phyloP scores from a whole-genome alignment of 2,888 invertebrate genomes.

The Nephrotoma flavescens region DNA sequence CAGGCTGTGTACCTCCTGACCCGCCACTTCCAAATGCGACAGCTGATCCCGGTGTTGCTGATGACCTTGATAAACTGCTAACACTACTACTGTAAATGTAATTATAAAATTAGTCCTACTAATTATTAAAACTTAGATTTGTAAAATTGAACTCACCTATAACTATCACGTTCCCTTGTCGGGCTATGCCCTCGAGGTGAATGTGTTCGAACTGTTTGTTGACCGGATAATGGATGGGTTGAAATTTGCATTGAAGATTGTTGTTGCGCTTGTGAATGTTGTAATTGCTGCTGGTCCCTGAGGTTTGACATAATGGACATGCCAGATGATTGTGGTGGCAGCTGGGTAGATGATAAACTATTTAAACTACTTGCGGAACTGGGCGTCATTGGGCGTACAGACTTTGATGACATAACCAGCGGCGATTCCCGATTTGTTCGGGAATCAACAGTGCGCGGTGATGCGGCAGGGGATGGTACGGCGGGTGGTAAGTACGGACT shows the following conservation, averaged over 20 bases:
- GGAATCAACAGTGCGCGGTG: constrained; percentile 45
- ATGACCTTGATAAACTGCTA: constrained; percentile 64
- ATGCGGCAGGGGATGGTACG: constrained; percentile 45
- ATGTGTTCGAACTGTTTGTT: constrained; percentile 37
- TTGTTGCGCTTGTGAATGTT: constrained; percentile 8
- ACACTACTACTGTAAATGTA: constrained; percentile 55
- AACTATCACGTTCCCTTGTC: constrained; percentile 67
- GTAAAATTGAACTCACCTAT: constrained; percentile 44
- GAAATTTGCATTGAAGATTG: constrained; percentile 18
- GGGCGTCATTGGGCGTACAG: constrained; percentile 18
- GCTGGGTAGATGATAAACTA: background rate
- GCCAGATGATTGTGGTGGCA: constrained; percentile 10
- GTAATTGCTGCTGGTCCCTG: constrained; percentile 17
- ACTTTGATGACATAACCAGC: constrained; percentile 16
- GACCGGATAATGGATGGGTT: constrained; percentile 12
- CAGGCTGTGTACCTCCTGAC: constrained; percentile 15
- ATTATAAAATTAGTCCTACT: background rate
- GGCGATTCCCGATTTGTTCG: constrained; percentile 20
- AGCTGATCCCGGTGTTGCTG: constrained; percentile 23
- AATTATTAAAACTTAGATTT: background rate
- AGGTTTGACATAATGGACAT: constrained; percentile 13
- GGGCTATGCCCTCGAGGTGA: constrained; percentile 68
- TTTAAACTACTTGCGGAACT: constrained; percentile 5
- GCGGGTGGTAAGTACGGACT: constrained; percentile 54
- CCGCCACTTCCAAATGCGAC: constrained; percentile 15